These are phyloP conservation scores for Anorthoa munda DNA, from an alignment of 2,888 invertebrate genomes.

Conservation along the genomic window DNA sequence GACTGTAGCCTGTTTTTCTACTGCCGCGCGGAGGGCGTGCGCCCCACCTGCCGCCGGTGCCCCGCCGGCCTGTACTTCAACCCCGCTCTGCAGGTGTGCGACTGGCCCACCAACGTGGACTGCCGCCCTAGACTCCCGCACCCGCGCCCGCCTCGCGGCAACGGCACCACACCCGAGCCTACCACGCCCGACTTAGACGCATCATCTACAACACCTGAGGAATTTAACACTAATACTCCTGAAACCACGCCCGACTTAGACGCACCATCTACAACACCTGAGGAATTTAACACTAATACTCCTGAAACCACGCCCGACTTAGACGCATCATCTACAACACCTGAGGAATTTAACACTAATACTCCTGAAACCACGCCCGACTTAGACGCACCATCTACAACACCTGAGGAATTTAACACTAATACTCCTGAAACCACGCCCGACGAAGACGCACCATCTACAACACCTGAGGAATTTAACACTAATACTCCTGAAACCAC, in stretches of 20 bases:
- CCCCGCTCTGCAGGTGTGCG: constrained; percentile 70
- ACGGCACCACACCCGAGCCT: not conserved
- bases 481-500: not conserved
- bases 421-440: not conserved
- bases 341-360: not conserved
- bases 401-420: not conserved
- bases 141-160: not conserved
- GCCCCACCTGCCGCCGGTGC: constrained; percentile 72
- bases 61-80: constrained; percentile 72
- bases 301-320: not conserved
- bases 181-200: not conserved
- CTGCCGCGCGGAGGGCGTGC: constrained; percentile 58
- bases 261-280: not conserved
- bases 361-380: not conserved
- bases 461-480: not conserved
- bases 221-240: not conserved
- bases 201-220: not conserved
- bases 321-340: not conserved
- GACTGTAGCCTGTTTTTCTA: constrained; percentile 76
- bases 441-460: too few relatives aligned
- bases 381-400: not conserved
- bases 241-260: not conserved
- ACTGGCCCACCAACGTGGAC: constrained; percentile 65
- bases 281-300: not conserved
- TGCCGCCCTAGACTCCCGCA: constrained; percentile 47